Conservation (phyloP, 2,888 invertebrate species). For the Eumerus sabulonum region DNA sequence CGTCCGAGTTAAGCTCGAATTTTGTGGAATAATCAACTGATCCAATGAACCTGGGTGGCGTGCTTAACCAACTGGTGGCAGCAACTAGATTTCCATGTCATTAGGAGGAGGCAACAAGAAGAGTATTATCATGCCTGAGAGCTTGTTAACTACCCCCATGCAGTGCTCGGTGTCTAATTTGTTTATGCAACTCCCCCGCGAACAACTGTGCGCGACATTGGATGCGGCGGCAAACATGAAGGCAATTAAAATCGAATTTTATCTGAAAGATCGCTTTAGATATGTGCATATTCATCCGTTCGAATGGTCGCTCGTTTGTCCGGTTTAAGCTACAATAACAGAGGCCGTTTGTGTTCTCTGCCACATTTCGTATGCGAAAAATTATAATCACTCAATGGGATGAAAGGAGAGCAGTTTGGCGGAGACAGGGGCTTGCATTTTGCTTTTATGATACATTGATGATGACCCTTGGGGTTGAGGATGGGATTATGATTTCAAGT, state of each 20-base stretch:
- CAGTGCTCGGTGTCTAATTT: constrained; percentile 46
- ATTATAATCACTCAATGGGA: constrained; percentile 58
- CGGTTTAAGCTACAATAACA: constrained; percentile 10
- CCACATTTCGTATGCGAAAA: constrained; percentile 60
- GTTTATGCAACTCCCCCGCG: constrained; percentile 62
- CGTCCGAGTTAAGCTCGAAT: constrained; percentile 13
- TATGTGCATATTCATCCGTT: constrained; percentile 28
- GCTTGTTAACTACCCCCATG: constrained; percentile 38
- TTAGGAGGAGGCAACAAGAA: neutral
- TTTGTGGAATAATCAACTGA: constrained; percentile 29
- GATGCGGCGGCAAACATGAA: constrained; percentile 72
- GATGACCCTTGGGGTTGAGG: constrained; percentile 2
- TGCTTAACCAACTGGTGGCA: constrained; percentile 53
- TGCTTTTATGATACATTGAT: constrained; percentile 1
- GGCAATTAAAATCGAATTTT: constrained; percentile 74
- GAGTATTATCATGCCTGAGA: neutral
- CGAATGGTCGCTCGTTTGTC: constrained; percentile 18
- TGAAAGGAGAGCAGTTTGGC: constrained; percentile 28
- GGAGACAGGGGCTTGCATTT: constrained; percentile 31
- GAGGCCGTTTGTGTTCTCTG: constrained; percentile 9
- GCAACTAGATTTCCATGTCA: constrained; percentile 57
- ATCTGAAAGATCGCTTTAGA: constrained; percentile 58
- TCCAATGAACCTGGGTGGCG: constrained; percentile 63
- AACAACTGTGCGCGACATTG: neutral
- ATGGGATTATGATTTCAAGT: constrained; percentile 44